These are phyloP conservation scores for Artibeus lituratus DNA, from an alignment of 2,797 vertebrate genomes.

Conservation along the genomic window DNA sequence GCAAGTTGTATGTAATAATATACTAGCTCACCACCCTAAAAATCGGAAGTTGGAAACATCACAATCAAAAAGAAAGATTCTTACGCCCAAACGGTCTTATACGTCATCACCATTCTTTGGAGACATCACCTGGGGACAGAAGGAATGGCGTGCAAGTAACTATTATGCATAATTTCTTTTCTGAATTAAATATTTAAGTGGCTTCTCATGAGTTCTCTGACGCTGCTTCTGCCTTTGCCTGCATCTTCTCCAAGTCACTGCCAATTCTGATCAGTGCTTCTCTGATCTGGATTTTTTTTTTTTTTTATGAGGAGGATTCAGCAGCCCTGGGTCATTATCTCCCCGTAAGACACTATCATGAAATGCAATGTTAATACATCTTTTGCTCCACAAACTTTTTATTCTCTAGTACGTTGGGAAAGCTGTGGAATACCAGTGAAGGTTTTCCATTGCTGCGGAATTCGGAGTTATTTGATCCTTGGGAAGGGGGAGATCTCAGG, in stretches of 20 bases:
- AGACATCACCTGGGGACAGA: slow-evolving; percentile 15
- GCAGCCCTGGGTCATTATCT: not conserved
- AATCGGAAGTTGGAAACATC: not conserved
- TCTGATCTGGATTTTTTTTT: not conserved
- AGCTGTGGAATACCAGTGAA: not conserved
- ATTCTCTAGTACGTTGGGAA: not conserved
- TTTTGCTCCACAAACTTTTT: not conserved
- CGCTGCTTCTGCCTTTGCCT: not conserved
- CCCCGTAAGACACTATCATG: not conserved
- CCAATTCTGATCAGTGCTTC: not conserved
- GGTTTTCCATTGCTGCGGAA: not conserved
- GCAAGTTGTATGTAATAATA: not conserved
- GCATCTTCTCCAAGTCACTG: not conserved
- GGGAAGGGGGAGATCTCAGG: not conserved
- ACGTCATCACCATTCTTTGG: slow-evolving; percentile 23
- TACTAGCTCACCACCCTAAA: not conserved
- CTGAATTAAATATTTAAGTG: slow-evolving; percentile 40
- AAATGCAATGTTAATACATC: not conserved
- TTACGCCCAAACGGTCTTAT: not conserved
- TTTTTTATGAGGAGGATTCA: not conserved
- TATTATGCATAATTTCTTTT: not conserved
- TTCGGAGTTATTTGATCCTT: not conserved
- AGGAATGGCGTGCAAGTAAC: not conserved
- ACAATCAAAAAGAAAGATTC: slow-evolving; percentile 7
- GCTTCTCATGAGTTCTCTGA: not conserved